Percentiles rank a stretch among this genome's conserved stretches.
Evolutionary conservation across 53 echinoderm and acorn worm species (phyloP).

Genomic region (Apostichopus leukothele): DNA sequence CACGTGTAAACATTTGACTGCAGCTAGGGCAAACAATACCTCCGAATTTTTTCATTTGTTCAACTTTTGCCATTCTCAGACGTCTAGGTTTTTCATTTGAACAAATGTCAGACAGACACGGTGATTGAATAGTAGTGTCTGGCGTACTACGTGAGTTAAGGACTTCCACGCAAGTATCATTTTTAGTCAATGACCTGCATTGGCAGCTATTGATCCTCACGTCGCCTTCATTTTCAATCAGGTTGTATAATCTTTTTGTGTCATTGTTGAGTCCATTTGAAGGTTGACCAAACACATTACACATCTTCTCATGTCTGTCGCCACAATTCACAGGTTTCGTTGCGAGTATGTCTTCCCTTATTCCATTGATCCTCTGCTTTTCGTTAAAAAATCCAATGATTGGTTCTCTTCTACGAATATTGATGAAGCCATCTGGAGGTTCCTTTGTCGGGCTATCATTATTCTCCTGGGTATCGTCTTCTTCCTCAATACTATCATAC

Average conservation of each 20-base stretch:
- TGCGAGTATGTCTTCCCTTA: background rate
- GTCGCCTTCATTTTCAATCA: background rate
- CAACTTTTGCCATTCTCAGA: conserved; percentile 37
- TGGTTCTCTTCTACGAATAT: background rate
- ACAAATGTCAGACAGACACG: background rate
- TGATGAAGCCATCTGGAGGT: background rate
- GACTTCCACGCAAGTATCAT: background rate
- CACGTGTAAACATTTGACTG: conserved; percentile 40
- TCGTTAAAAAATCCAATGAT: background rate
- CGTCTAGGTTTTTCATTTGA: background rate
- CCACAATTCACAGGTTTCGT: no score
- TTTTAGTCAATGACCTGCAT: background rate
- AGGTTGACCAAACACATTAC: no score
- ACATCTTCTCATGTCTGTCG: no score
- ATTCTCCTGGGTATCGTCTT: conserved; percentile 52
- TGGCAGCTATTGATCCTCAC: background rate
- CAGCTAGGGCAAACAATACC: conserved; percentile 59
- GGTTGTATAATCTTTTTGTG: background rate
- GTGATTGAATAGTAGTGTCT: background rate
- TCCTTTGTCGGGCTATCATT: conserved; percentile 19
- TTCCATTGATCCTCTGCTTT: background rate
- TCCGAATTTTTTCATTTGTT: conserved; percentile 41
- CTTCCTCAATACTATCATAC: conserved; percentile 94
- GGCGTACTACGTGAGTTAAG: background rate
- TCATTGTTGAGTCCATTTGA: no score